Percentiles rank a stretch among this genome's conserved stretches.
Conservation (phyloP, 2,888 invertebrate genomes). For the Lycocerus yunnanus region DNA sequence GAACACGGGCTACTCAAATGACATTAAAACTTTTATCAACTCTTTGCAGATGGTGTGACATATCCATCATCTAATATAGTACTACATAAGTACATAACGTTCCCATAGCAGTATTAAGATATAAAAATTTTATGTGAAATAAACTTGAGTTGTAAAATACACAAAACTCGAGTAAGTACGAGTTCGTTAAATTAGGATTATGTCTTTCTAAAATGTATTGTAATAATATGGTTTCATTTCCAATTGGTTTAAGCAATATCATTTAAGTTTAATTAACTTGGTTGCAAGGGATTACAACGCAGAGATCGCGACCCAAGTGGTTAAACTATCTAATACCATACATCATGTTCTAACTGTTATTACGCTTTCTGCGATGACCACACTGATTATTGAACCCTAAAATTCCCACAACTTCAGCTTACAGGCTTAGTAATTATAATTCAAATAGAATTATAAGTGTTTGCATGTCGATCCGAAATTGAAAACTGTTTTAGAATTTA, state of each 20-base stretch:
- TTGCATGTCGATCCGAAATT: not conserved
- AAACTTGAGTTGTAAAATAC: no score
- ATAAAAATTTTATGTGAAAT: no score
- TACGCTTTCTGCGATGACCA: constrained; percentile 20
- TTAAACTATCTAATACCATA: constrained; percentile 22
- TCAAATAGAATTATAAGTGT: not conserved
- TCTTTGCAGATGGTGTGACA: no score
- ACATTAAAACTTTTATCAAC: no score
- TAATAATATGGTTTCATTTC: constrained; percentile 6
- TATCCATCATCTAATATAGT: no score
- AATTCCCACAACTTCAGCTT: constrained; percentile 4
- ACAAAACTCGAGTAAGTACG: not conserved
- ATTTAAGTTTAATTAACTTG: constrained; percentile 30
- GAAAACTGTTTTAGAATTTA: not conserved
- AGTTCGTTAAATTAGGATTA: not conserved
- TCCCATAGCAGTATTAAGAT: no score
- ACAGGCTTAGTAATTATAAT: not conserved
- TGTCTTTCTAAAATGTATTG: not conserved
- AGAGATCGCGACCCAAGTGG: constrained; percentile 12
- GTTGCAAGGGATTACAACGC: constrained; percentile 22
- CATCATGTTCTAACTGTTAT: constrained; percentile 30
- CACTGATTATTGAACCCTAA: constrained; percentile 15
- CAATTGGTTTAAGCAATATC: constrained; percentile 16
- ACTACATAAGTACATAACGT: no score
- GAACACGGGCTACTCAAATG: no score